Percentiles rank a stretch among this genome's conserved stretches.
phyloP scores from a whole-genome alignment of 2,797 vertebrate genomes.

The Oreonectes daqikongensis region DNA sequence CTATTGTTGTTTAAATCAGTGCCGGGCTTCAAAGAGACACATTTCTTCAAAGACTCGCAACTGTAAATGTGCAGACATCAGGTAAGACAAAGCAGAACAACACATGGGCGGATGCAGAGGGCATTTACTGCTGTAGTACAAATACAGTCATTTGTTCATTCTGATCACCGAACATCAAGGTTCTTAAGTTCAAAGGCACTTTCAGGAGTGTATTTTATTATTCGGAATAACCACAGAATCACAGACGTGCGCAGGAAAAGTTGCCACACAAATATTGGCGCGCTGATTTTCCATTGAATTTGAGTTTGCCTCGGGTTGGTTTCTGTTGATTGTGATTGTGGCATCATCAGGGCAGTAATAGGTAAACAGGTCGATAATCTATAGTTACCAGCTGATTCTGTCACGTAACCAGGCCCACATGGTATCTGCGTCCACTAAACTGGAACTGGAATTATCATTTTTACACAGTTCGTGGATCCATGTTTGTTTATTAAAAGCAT shows the following conservation, averaged over 20 bases:
- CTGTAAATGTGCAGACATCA: slow-evolving; percentile 28
- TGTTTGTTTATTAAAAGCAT: background rate
- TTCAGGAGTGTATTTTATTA: background rate
- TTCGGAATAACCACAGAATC: background rate
- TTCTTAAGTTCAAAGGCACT: background rate
- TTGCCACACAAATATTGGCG: background rate
- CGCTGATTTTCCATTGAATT: background rate
- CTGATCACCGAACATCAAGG: background rate
- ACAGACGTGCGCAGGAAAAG: background rate
- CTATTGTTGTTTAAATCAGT: slow-evolving; percentile 10
- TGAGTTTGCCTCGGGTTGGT: slow-evolving; percentile 14
- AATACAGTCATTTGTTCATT: slow-evolving; percentile 11
- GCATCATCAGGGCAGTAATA: slow-evolving; percentile 10
- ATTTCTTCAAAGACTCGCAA: slow-evolving; percentile 12
- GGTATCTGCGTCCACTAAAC: background rate
- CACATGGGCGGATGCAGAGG: slow-evolving; percentile 8
- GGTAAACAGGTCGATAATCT: slow-evolving; percentile 37
- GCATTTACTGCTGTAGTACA: background rate
- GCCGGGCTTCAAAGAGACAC: slow-evolving; percentile 15
- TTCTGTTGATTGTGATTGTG: slow-evolving; percentile 16
- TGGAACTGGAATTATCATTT: background rate
- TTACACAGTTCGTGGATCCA: background rate
- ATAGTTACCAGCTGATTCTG: slow-evolving; percentile 15
- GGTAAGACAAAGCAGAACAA: slow-evolving; percentile 13
- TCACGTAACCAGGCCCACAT: slow-evolving; percentile 17